A percentile compares a stretch with the other conserved stretches of the same genome.
Conservation (phyloP, 2,888 invertebrate species). For the Drosophila villosipedis region DNA sequence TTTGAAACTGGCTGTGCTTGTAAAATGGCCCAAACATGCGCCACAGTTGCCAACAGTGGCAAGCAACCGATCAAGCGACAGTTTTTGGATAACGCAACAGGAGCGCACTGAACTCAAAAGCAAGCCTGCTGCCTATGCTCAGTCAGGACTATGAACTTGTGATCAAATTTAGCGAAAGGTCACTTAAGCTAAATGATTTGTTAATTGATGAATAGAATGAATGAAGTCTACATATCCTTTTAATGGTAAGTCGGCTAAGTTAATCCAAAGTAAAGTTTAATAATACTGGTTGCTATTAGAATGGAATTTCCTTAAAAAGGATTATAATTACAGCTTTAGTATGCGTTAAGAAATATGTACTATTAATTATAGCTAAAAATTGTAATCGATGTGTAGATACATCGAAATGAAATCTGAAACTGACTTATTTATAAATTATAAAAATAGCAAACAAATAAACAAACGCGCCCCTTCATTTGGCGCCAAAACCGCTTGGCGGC, state of each 20-base stretch:
- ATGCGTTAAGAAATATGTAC: not conserved
- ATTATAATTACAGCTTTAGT: not conserved
- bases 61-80: conserved; percentile 69
- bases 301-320: not conserved
- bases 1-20: conserved; percentile 80
- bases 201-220: not conserved
- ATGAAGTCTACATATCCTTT: not conserved
- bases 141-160: not conserved
- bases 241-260: not conserved
- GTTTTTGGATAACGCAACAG: conserved; percentile 63
- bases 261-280: not conserved
- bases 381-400: not conserved
- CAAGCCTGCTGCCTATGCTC: not conserved
- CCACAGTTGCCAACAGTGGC: conserved; percentile 75
- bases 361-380: not conserved
- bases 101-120: conserved; percentile 18
- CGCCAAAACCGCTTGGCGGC: conserved; percentile 24
- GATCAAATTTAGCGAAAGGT: not conserved
- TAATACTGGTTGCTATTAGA: not conserved
- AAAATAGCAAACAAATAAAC: not conserved
- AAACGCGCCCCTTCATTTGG: conserved; percentile 5
- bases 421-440: too few relatives aligned
- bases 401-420: not conserved
- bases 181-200: not conserved
- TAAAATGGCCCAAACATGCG: conserved; percentile 81